phyloP scores from a whole-genome alignment of 2,797 vertebrate genomes.

The Poecilia gillii region DNA sequence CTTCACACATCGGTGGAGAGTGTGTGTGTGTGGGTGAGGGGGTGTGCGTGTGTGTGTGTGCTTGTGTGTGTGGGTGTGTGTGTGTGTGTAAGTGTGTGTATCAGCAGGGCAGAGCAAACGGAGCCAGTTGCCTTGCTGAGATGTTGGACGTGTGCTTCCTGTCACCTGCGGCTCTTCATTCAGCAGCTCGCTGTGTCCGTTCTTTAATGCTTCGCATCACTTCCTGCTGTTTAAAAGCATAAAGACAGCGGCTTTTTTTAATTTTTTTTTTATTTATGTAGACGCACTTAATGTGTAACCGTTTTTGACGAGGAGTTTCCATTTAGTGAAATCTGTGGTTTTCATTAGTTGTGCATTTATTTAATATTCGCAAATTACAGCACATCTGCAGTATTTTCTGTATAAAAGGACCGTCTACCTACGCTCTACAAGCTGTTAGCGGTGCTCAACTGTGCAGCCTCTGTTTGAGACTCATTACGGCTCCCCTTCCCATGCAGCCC shows the following conservation, averaged over 20 bases:
- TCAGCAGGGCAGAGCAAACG: neutral
- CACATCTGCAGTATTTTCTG: neutral
- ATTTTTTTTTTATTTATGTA: neutral
- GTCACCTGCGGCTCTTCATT: conserved; percentile 13
- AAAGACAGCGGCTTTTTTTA: neutral
- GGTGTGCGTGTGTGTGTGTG: neutral
- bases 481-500: neutral
- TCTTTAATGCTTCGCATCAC: conserved; percentile 3
- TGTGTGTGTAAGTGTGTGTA: neutral
- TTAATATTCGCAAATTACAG: neutral
- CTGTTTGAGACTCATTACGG: conserved; percentile 2
- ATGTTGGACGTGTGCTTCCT: neutral
- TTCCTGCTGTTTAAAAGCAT: neutral
- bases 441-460: neutral
- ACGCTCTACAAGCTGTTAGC: neutral
- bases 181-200: neutral
- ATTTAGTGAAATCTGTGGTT: neutral
- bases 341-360: neutral
- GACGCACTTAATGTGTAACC: neutral
- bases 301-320: neutral
- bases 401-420: neutral
- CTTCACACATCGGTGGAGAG: neutral
- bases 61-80: no score
- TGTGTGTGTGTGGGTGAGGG: no score
- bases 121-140: conserved; percentile 6